These are phyloP conservation scores for Tetragnatha montana DNA, from an alignment of 2,888 invertebrate genomes.

Conservation along the genomic window DNA sequence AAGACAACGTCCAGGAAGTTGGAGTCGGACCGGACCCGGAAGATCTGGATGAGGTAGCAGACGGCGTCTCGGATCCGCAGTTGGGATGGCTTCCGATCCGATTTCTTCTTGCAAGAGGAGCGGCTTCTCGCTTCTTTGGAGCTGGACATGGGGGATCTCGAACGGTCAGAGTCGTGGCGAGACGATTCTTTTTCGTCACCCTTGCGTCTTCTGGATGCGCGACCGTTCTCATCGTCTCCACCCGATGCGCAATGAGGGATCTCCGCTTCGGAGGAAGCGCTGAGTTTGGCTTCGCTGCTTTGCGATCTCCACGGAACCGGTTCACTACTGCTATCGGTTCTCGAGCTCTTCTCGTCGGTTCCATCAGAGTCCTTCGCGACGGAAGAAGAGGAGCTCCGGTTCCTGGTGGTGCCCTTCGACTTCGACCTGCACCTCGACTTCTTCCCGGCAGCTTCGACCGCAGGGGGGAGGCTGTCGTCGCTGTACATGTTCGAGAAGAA, in stretches of 20 bases:
- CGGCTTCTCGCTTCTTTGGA: not conserved
- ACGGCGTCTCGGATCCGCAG: not conserved
- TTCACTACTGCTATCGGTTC: too few relatives aligned
- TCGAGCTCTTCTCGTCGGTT: too few relatives aligned
- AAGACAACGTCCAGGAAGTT: conserved; percentile 6
- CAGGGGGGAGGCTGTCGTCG: not conserved
- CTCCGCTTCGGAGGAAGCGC: too few relatives aligned
- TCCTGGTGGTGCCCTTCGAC: not conserved
- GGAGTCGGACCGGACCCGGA: not conserved
- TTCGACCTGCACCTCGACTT: not conserved
- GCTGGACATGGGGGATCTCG: not conserved
- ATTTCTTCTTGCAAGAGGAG: not conserved
- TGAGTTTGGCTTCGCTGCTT: too few relatives aligned
- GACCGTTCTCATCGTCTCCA: too few relatives aligned
- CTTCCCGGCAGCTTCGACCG: not conserved
- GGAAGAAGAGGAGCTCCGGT: too few relatives aligned
- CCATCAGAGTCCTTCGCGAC: not conserved
- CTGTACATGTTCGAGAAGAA: conserved; percentile 2
- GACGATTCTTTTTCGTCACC: not conserved
- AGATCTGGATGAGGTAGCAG: not conserved
- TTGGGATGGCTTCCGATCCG: not conserved
- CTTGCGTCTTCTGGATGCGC: too few relatives aligned
- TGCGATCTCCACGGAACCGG: too few relatives aligned
- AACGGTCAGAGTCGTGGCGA: not conserved
- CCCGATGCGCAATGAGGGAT: too few relatives aligned